These are phyloP conservation scores for Drosophila nigritarsus DNA, from an alignment of 2,888 invertebrate species.

Conservation along the genomic window DNA sequence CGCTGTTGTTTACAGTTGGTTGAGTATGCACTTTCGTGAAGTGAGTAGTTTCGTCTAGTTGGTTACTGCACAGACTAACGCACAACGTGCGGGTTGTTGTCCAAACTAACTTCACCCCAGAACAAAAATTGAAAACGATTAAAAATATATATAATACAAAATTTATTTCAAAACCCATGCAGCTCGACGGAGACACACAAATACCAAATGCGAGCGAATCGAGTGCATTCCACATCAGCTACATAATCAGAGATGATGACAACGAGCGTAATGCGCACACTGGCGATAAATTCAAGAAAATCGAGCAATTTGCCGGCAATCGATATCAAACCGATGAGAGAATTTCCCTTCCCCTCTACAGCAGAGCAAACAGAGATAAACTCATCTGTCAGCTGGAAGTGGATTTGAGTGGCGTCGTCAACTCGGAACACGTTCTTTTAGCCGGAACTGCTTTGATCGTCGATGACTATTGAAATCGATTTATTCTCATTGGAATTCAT, in stretches of 20 bases:
- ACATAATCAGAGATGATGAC: conserved; percentile 35
- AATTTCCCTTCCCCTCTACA: conserved; percentile 79
- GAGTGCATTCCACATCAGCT: conserved; percentile 45
- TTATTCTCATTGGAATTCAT: conserved; percentile 20
- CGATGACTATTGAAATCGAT: conserved; percentile 70
- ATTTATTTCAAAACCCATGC: conserved; percentile 4
- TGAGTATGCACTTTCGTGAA: not conserved
- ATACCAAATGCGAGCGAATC: conserved; percentile 36
- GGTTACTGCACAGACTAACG: conserved; percentile 22
- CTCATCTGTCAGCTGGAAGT: conserved; percentile 81
- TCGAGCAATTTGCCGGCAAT: conserved; percentile 55
- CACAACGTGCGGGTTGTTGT: conserved; percentile 3
- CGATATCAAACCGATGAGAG: conserved; percentile 11
- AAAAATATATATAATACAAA: not conserved
- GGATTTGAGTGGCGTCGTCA: conserved; percentile 61
- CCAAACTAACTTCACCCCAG: conserved; percentile 1
- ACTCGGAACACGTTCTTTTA: conserved; percentile 75
- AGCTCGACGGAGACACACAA: conserved; percentile 65
- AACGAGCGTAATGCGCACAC: not conserved
- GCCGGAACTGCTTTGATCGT: conserved; percentile 84
- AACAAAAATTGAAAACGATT: not conserved
- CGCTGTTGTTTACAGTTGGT: not conserved
- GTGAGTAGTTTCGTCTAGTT: conserved; percentile 8
- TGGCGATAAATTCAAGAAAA: conserved; percentile 35
- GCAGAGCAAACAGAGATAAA: conserved; percentile 76